Conservation (phyloP, 1,140 invertebrate species). For the Diploscapter pachys region DNA sequence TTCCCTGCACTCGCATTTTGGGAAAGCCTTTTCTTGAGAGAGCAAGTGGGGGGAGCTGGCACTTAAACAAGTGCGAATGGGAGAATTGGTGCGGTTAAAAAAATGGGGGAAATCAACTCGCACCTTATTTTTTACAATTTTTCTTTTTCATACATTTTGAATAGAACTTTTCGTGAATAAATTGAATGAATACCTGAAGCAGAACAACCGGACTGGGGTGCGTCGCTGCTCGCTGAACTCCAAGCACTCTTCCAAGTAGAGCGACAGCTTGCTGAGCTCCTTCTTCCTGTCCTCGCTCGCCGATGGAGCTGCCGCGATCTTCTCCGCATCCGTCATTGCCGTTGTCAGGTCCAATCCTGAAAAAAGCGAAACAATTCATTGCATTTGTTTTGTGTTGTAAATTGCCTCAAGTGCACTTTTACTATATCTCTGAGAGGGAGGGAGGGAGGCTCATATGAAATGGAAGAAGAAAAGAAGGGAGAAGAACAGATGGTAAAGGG, state of each 20-base stretch:
- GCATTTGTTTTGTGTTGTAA: background rate
- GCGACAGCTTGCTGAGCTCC: constrained; percentile 44
- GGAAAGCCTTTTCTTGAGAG: too few relatives aligned
- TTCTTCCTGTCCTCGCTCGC: constrained; percentile 34
- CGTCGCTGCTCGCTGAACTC: constrained; percentile 44
- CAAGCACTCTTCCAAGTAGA: constrained; percentile 48
- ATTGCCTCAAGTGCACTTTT: too few relatives aligned
- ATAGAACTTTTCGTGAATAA: background rate
- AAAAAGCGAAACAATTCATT: constrained; percentile 10
- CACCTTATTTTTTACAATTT: too few relatives aligned
- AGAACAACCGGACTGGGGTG: constrained; percentile 39
- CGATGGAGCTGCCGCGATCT: constrained; percentile 41
- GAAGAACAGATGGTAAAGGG: background rate
- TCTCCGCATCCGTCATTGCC: constrained; percentile 47
- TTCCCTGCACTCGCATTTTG: too few relatives aligned
- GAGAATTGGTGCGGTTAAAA: too few relatives aligned
- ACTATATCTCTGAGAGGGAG: background rate
- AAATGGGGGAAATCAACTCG: too few relatives aligned
- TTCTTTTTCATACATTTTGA: too few relatives aligned
- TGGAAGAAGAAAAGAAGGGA: background rate
- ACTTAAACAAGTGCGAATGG: too few relatives aligned
- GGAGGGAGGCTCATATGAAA: background rate
- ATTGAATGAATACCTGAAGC: constrained; percentile 39
- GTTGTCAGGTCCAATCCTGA: constrained; percentile 49
- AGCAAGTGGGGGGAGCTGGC: too few relatives aligned